A percentile compares a stretch with the other conserved stretches of the same genome.
phyloP scores from a whole-genome alignment of 2,113 vertebrate genomes.

The Ceyx melanurus region DNA sequence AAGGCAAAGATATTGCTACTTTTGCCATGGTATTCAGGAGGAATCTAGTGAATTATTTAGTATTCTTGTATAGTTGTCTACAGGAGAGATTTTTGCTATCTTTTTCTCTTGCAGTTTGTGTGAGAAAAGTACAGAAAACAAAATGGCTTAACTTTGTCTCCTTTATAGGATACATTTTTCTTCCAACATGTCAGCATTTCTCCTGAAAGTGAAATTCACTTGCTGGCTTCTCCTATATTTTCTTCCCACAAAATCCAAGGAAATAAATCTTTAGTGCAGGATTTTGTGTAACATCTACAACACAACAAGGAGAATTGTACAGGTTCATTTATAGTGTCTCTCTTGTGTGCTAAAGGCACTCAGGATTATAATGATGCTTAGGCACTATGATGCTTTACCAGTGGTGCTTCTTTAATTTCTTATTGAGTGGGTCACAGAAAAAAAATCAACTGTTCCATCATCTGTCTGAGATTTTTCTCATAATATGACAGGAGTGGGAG shows the following conservation, averaged over 20 bases:
- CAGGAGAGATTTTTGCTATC: background rate
- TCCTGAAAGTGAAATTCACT: slow-evolving; percentile 15
- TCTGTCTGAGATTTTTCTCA: slow-evolving; percentile 56
- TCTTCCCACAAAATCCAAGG: background rate
- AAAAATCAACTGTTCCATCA: slow-evolving; percentile 43
- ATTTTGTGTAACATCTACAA: background rate
- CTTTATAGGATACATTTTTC: background rate
- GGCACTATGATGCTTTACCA: background rate
- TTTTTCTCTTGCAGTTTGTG: slow-evolving; percentile 13
- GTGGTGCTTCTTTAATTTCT: slow-evolving; percentile 25
- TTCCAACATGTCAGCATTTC: background rate
- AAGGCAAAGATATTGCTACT: background rate
- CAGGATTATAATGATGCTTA: background rate
- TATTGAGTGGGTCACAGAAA: slow-evolving; percentile 46
- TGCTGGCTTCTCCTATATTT: background rate
- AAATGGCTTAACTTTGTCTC: slow-evolving; percentile 15
- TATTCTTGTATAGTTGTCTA: background rate
- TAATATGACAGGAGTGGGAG: slow-evolving; percentile 55
- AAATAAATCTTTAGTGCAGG: background rate
- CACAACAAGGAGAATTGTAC: background rate
- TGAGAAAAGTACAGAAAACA: slow-evolving; percentile 9
- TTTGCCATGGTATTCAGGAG: background rate
- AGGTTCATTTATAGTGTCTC: background rate
- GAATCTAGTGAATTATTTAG: slow-evolving; percentile 22
- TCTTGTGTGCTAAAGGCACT: background rate